phyloP scores from a whole-genome alignment of 2,113 vertebrate species.

The Salvelinus sp. region DNA sequence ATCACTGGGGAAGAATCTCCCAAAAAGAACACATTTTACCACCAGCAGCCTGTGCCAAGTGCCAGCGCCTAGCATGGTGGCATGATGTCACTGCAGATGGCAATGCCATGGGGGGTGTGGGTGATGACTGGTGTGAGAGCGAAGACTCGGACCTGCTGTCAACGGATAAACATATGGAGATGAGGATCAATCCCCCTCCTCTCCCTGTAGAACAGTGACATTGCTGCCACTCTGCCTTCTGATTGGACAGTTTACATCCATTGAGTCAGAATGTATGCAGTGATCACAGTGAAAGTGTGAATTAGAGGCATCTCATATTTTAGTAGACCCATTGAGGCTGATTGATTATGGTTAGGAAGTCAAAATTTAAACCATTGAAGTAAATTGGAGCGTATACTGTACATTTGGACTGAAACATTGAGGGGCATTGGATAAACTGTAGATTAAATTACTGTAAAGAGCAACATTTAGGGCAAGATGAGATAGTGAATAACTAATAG shows the following conservation, averaged over 20 bases:
- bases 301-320: neutral
- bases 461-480: too few relatives aligned
- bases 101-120: conserved; percentile 19
- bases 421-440: too few relatives aligned
- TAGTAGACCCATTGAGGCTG: neutral
- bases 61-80: neutral
- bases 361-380: neutral
- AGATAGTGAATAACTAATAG: too few relatives aligned
- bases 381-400: neutral
- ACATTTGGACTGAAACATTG: too few relatives aligned
- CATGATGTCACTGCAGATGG: conserved; percentile 53
- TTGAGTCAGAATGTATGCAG: neutral
- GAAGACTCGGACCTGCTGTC: neutral
- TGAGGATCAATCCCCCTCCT: neutral
- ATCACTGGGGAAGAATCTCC: neutral
- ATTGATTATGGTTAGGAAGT: neutral
- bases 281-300: neutral
- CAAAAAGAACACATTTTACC: neutral
- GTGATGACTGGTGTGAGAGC: conserved; percentile 9
- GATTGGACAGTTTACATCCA: neutral
- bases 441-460: too few relatives aligned
- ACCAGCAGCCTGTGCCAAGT: neutral
- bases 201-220: too few relatives aligned
- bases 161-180: conserved; percentile 15
- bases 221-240: too few relatives aligned